A percentile compares a stretch with the other conserved stretches of the same genome.
Conservation (phyloP, 2,888 invertebrate species). For the Fragum sueziense region DNA sequence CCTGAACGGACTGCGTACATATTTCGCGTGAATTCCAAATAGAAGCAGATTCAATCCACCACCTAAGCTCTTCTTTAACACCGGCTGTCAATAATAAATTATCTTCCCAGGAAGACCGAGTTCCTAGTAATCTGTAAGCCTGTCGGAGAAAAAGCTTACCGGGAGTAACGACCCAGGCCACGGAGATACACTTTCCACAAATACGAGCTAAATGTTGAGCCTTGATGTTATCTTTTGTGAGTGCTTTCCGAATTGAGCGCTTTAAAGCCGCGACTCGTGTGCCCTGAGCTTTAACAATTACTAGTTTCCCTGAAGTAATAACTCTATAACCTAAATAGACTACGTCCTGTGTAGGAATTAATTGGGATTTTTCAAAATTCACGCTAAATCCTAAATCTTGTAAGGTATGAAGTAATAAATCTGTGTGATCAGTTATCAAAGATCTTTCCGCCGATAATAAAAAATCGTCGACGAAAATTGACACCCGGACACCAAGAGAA, state of each 20-base stretch:
- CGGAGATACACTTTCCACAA: constrained; percentile 25
- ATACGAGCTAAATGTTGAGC: constrained; percentile 17
- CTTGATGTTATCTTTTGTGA: neutral
- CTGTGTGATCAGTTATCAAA: neutral
- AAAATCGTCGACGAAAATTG: constrained; percentile 30
- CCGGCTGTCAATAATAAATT: neutral
- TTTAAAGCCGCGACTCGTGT: neutral
- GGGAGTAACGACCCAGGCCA: constrained; percentile 20
- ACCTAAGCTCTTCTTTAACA: constrained; percentile 7
- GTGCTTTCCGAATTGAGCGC: constrained; percentile 8
- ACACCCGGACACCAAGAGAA: constrained; percentile 20
- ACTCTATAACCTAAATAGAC: neutral
- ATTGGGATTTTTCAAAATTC: neutral
- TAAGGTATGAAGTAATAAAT: neutral
- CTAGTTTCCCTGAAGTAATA: no score
- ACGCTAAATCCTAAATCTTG: constrained; percentile 14
- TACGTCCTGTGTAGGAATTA: neutral
- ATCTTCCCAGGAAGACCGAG: constrained; percentile 2
- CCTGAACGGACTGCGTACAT: constrained; percentile 16
- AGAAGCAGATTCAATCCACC: constrained; percentile 9
- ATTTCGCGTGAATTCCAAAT: constrained; percentile 15
- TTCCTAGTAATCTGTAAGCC: neutral
- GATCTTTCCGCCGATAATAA: constrained; percentile 13
- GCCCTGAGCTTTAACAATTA: constrained; percentile 5
- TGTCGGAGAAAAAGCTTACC: constrained; percentile 23